Percentiles rank a stretch among this genome's conserved stretches.
These are phyloP conservation scores for Bucorvus abyssinicus DNA, from an alignment of 2,797 vertebrate species.

Conservation along the genomic window DNA sequence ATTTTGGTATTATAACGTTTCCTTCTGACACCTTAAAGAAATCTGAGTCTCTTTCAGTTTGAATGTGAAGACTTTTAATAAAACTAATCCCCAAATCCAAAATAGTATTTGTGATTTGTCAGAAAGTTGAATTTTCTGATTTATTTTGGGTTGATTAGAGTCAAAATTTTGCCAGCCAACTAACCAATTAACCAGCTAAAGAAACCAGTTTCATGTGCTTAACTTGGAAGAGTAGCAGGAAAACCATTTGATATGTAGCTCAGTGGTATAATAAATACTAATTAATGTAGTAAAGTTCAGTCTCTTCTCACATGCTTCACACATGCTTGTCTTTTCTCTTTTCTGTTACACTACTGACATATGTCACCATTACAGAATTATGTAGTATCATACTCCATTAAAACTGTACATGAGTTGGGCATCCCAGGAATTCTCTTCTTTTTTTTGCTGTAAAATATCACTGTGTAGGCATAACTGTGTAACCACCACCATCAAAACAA, in stretches of 20 bases:
- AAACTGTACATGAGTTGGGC: neutral
- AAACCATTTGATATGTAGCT: neutral
- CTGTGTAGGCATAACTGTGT: neutral
- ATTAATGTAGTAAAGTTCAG: neutral
- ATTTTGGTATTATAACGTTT: neutral
- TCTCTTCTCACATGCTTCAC: neutral
- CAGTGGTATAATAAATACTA: neutral
- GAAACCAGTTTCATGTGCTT: neutral
- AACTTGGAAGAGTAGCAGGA: neutral
- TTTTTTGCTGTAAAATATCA: neutral
- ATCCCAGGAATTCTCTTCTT: neutral
- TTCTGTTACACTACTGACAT: neutral
- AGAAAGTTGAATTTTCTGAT: neutral
- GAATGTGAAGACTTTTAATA: neutral
- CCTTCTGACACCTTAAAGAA: neutral
- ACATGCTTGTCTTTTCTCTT: neutral
- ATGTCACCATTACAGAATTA: neutral
- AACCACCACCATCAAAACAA: neutral
- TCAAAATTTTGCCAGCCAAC: neutral
- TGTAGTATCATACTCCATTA: rapidly evolving
- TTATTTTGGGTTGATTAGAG: neutral
- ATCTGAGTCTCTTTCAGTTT: neutral
- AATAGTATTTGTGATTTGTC: neutral
- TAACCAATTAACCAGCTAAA: neutral
- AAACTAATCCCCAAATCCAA: neutral